Evolutionary conservation across 2,888 invertebrate genomes (phyloP).

Genomic region (Nemapogon koenigi): DNA sequence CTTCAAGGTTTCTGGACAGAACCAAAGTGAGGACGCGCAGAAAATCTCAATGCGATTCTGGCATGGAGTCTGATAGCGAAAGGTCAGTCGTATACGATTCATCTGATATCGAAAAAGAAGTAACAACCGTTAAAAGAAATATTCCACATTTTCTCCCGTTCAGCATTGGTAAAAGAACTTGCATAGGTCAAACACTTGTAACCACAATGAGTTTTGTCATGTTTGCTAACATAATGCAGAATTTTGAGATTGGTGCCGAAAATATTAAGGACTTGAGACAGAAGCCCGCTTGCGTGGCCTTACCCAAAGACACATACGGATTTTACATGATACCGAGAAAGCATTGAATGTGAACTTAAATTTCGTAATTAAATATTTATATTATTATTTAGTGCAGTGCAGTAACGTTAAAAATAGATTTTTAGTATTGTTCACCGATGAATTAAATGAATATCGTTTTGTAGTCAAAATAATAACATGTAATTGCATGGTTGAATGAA

Average conservation of each 20-base stretch:
- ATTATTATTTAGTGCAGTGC: no score
- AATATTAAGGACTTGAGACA: conserved; percentile 59
- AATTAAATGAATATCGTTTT: neutral
- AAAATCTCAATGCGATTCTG: conserved; percentile 60
- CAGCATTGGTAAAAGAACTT: conserved; percentile 86
- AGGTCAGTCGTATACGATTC: conserved; percentile 27
- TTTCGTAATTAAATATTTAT: no score
- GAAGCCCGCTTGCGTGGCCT: conserved; percentile 74
- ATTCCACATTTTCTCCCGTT: conserved; percentile 82
- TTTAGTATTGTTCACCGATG: neutral
- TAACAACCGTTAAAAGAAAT: conserved; percentile 52
- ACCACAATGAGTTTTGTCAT: conserved; percentile 78
- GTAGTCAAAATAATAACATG: no score
- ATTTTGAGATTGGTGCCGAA: conserved; percentile 70
- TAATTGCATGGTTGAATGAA: no score
- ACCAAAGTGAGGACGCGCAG: conserved; percentile 35
- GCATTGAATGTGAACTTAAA: conserved; percentile 25
- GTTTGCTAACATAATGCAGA: conserved; percentile 74
- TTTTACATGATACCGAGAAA: conserved; percentile 65
- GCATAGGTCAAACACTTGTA: conserved; percentile 83
- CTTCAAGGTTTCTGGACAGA: conserved; percentile 73
- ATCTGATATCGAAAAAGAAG: conserved; percentile 37
- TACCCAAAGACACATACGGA: conserved; percentile 75
- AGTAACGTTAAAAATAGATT: no score
- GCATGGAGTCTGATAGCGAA: conserved; percentile 60